A percentile compares a stretch with the other conserved stretches of the same genome.
Evolutionary conservation across 2,888 invertebrate genomes (phyloP).

Genomic region (Rutpela maculata): DNA sequence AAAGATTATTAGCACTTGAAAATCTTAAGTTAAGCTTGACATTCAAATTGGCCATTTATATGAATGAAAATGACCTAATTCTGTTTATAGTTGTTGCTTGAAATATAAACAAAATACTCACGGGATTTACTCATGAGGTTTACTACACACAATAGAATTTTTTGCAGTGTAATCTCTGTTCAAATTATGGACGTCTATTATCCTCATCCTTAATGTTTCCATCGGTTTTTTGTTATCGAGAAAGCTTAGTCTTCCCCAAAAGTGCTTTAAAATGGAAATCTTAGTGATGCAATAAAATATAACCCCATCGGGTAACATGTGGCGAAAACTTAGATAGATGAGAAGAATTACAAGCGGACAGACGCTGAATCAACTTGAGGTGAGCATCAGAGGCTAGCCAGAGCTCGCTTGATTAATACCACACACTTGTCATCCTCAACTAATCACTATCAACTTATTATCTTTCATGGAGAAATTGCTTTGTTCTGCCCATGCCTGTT

Average conservation of each 20-base stretch:
- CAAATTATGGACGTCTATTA: background rate
- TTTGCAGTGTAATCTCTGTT: background rate
- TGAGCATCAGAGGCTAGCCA: slow-evolving; percentile 22
- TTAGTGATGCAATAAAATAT: slow-evolving; percentile 11
- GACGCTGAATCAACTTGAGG: slow-evolving; percentile 22
- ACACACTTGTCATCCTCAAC: slow-evolving; percentile 38
- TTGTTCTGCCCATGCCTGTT: slow-evolving; percentile 19
- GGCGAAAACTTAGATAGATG: slow-evolving; percentile 30
- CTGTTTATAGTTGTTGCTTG: no score
- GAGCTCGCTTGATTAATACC: slow-evolving; percentile 38
- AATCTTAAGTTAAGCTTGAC: no score
- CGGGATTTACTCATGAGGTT: no score
- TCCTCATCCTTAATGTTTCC: background rate
- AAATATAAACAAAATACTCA: no score
- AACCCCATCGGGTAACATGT: slow-evolving; percentile 24
- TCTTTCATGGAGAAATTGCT: slow-evolving; percentile 27
- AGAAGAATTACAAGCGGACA: slow-evolving; percentile 26
- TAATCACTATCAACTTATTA: slow-evolving; percentile 39
- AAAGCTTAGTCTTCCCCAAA: background rate
- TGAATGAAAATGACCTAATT: no score
- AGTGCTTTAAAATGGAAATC: background rate
- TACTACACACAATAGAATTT: background rate
- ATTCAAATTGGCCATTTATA: no score
- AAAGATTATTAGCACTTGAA: no score
- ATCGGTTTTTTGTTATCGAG: background rate